phyloP scores from a whole-genome alignment of 2,888 invertebrate species.

The Tiliacea aurago region DNA sequence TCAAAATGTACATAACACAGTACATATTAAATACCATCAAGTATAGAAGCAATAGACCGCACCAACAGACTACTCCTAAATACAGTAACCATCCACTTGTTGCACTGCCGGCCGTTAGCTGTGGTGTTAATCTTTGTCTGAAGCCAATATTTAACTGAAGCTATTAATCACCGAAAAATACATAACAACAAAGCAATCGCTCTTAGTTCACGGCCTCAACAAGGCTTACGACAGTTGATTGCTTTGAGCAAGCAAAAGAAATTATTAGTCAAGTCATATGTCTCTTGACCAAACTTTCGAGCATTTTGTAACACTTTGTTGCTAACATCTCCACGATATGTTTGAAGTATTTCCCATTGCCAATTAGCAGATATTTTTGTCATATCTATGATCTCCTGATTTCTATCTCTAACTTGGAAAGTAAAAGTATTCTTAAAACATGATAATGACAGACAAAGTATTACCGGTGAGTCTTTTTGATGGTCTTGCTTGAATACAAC shows the following conservation, averaged over 20 bases:
- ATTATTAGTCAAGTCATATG: slow-evolving; percentile 67
- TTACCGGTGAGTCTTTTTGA: slow-evolving; percentile 67
- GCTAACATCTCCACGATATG: slow-evolving; percentile 76
- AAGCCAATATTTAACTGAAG: slow-evolving; percentile 2
- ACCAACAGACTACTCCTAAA: neutral
- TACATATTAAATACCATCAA: neutral
- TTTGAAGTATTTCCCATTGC: slow-evolving; percentile 87
- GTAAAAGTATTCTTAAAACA: slow-evolving; percentile 74
- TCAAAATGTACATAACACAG: neutral
- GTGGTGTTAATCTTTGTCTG: neutral
- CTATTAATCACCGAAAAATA: slow-evolving; percentile 7
- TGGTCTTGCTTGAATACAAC: slow-evolving; percentile 78
- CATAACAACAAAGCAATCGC: neutral
- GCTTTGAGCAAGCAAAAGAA: slow-evolving; percentile 79
- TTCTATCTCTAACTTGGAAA: slow-evolving; percentile 76
- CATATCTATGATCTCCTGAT: slow-evolving; percentile 73
- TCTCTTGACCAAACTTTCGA: slow-evolving; percentile 68
- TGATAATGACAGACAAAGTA: slow-evolving; percentile 76
- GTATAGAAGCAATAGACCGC: neutral
- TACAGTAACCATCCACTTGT: neutral
- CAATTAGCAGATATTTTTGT: slow-evolving; percentile 78
- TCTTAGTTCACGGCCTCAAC: slow-evolving; percentile 4
- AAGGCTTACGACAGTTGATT: slow-evolving; percentile 65
- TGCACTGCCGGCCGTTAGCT: neutral
- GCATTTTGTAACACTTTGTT: slow-evolving; percentile 75